These are phyloP conservation scores for Trogon melanurus DNA, from an alignment of 2,113 vertebrate genomes.

Conservation along the genomic window DNA sequence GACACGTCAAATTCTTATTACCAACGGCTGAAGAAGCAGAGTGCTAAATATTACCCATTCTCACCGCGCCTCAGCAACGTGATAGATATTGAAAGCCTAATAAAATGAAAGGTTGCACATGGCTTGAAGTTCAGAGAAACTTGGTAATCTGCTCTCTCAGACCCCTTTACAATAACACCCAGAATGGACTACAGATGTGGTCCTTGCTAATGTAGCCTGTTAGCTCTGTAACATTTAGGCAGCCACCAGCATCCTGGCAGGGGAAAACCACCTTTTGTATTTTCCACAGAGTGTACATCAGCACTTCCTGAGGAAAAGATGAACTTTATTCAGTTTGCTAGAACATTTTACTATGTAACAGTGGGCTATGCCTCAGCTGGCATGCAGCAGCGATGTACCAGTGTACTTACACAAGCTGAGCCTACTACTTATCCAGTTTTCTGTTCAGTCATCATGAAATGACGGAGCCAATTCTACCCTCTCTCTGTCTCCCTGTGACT, in stretches of 20 bases:
- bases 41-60: neutral
- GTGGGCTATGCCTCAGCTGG: neutral
- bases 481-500: neutral
- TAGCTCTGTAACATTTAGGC: neutral
- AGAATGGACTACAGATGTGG: neutral
- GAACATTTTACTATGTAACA: neutral
- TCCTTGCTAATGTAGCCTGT: neutral
- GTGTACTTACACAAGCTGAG: neutral
- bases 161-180: neutral
- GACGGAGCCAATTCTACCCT: neutral
- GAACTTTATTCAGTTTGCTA: neutral
- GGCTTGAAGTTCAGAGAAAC: neutral
- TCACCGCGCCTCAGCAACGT: neutral
- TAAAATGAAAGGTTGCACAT: neutral
- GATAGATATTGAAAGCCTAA: neutral
- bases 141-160: neutral
- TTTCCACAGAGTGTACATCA: neutral
- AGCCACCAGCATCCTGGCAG: neutral
- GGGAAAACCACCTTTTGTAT: neutral
- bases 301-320: neutral
- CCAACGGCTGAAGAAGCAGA: neutral
- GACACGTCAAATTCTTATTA: neutral
- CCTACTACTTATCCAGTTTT: neutral
- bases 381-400: neutral
- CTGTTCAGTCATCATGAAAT: neutral